Evolutionary conservation across 2,888 invertebrate genomes (phyloP).

Genomic region (Corythucha ciliata): DNA sequence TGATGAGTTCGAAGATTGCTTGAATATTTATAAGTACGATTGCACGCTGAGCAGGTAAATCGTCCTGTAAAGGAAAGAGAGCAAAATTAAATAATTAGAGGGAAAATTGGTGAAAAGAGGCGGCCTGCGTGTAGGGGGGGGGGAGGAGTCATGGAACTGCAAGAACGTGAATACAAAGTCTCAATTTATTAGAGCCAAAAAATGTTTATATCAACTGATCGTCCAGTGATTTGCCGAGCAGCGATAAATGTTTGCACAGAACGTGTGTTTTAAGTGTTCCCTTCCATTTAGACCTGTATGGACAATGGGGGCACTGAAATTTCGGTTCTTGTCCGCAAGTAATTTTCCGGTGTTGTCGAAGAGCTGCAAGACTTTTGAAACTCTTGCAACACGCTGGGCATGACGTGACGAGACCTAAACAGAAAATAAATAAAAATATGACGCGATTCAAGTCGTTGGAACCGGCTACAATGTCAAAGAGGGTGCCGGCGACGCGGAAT

Average conservation of each 20-base stretch:
- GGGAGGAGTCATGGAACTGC: no score
- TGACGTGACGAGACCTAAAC: background rate
- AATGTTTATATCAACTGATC: no score
- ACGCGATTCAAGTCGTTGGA: no score
- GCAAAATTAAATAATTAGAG: no score
- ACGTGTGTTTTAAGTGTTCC: constrained; percentile 35
- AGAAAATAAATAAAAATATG: no score
- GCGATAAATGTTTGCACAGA: background rate
- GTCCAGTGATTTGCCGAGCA: no score
- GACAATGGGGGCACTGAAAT: constrained; percentile 36
- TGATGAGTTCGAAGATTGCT: constrained; percentile 34
- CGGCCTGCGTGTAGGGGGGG: no score
- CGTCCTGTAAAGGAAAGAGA: background rate
- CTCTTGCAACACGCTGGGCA: constrained; percentile 42
- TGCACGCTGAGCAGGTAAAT: background rate
- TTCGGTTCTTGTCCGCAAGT: constrained; percentile 41
- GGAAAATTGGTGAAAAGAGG: no score
- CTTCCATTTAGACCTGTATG: constrained; percentile 38
- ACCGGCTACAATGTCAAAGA: no score
- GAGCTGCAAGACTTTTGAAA: constrained; percentile 42
- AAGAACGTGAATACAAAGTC: no score
- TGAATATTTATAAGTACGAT: constrained; percentile 21
- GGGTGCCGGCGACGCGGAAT: no score
- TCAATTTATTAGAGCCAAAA: no score
- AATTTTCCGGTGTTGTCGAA: constrained; percentile 41